phyloP scores from a whole-genome alignment of 2,888 invertebrate species.

The Platycnemis pennipes region DNA sequence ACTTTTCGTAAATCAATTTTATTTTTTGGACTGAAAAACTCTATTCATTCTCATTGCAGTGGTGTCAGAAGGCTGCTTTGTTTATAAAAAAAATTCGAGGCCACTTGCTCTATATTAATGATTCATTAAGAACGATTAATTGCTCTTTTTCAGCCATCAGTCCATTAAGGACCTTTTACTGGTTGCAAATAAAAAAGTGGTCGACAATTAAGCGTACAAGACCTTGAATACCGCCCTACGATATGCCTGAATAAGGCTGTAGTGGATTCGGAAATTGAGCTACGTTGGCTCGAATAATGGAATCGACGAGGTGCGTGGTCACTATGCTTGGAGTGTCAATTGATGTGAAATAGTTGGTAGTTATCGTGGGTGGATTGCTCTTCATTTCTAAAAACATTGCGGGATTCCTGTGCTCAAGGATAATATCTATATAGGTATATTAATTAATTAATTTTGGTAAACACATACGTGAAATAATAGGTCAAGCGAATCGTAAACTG shows the following conservation, averaged over 20 bases:
- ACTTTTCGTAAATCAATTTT: no score
- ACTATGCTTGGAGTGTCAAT: not conserved
- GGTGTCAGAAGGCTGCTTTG: no score
- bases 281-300: not conserved
- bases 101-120: not conserved
- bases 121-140: not conserved
- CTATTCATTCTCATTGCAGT: no score
- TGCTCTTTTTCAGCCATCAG: not conserved
- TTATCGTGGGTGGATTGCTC: not conserved
- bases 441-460: no score
- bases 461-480: no score
- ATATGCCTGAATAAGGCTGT: not conserved
- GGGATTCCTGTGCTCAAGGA: not conserved
- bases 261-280: not conserved
- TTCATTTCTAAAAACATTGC: no score
- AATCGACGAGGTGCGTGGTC: not conserved
- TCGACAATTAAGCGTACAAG: not conserved
- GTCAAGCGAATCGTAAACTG: no score
- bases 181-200: not conserved
- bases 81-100: no score
- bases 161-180: not conserved
- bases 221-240: not conserved
- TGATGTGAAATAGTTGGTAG: not conserved
- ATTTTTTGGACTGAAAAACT: no score
- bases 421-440: no score